These are phyloP conservation scores for Babyrousa celebensis DNA, from an alignment of 2,797 vertebrate species.

Conservation along the genomic window DNA sequence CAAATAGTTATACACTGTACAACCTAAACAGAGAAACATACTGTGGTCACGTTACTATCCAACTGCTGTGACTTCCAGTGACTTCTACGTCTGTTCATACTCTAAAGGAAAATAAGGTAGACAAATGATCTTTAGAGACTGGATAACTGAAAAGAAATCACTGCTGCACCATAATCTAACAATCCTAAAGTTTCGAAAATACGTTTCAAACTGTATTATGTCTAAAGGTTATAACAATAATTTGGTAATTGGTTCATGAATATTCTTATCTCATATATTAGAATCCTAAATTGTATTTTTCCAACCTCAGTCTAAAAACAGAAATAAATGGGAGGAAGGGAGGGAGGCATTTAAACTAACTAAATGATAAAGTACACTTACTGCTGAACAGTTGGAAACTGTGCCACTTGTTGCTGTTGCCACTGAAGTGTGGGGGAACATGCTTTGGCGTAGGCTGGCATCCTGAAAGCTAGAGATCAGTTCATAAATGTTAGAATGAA, in stretches of 20 bases:
- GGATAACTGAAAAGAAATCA: constrained; percentile 52
- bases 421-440: constrained; percentile 92
- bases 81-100: constrained; percentile 94
- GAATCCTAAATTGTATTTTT: constrained; percentile 58
- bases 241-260: constrained; percentile 51
- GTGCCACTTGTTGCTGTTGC: constrained; percentile 97
- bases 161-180: constrained; percentile 55
- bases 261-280: constrained; percentile 31
- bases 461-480: too few species aligned
- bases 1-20: background rate
- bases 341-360: background rate
- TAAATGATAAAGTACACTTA: constrained; percentile 82
- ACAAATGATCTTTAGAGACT: constrained; percentile 51
- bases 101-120: constrained; percentile 91
- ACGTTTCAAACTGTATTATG: constrained; percentile 28
- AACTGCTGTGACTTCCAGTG: constrained; percentile 96
- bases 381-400: constrained; percentile 97
- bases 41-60: constrained; percentile 97
- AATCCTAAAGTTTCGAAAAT: constrained; percentile 34
- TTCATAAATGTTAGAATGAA: too few species aligned
- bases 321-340: constrained; percentile 46
- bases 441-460: too few species aligned
- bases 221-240: constrained; percentile 60
- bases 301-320: constrained; percentile 35
- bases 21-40: constrained; percentile 82